Evolutionary conservation across 2,797 vertebrate genomes (phyloP), one percentile per base, ranked within the genome.

Genomic region (Setipinna tenuifilis): DNA sequence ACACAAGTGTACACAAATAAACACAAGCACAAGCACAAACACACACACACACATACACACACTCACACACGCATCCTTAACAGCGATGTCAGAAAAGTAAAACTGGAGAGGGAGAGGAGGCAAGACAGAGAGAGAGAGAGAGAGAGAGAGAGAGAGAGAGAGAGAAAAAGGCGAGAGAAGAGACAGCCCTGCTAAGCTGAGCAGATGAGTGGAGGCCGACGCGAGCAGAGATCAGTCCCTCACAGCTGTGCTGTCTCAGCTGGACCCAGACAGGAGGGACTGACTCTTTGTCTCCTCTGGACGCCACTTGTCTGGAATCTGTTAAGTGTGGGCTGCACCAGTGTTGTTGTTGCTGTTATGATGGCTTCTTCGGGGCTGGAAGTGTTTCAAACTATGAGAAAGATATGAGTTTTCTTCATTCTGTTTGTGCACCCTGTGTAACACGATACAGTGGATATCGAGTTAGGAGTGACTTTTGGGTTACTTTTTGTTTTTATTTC

Each of bases 81-180:
- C 2, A 54, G 58, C 17, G 11, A 21, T 19, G 17, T 19, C 58
- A 59, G 58, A 21, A 59, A 75, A 14, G 81, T 23, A 0, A n/a
- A 50, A 19, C 58, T 59, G 68, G 3, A 35, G 68, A 35, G 14
- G 31, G 28, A 31, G 19, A 41, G 65, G 19, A 21, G 31, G 57
- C 35, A 2, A 59, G 84, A 88, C 58, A 82, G 4, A 82, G 58
- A 59, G 68, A 82, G 89, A 17, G 50, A 2, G 50, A 54, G 50
- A 54, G 50, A 54, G 46, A 48, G 46, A 54, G 50, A 54, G 50
- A 54, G 46, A 54, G 50, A 54, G 50, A 54, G 46, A 54, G 50
- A 54, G 50, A 54, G 6, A 9, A 14, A 9, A 14, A 54, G 50
- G 9, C 2, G 6, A 54, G 50, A 54, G 50, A 54, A 14, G 12